Conservation (phyloP, 2,888 invertebrate genomes). For the Amphipoea lucens region DNA sequence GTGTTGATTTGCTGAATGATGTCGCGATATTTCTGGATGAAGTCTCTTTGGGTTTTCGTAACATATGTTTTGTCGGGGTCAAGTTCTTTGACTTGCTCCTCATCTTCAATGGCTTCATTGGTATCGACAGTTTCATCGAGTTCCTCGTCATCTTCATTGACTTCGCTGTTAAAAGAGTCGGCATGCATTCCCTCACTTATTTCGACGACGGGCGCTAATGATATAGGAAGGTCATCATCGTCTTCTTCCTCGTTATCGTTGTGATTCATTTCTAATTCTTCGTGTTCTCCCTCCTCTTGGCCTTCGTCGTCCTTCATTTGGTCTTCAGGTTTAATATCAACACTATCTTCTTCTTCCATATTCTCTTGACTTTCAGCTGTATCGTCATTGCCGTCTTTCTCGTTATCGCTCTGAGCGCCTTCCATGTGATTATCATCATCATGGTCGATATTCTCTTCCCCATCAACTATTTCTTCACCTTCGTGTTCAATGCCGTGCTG, state of each 20-base stretch:
- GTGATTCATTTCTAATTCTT: conserved; percentile 75
- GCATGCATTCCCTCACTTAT: conserved; percentile 87
- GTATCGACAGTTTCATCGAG: conserved; percentile 73
- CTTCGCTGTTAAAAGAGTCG: conserved; percentile 81
- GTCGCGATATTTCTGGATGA: conserved; percentile 85
- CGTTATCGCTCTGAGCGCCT: conserved; percentile 75
- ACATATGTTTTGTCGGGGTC: conserved; percentile 85
- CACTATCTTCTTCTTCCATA: conserved; percentile 72
- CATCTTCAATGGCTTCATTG: conserved; percentile 79
- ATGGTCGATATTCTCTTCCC: conserved; percentile 66
- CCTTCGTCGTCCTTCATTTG: conserved; percentile 69
- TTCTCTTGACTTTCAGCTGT: conserved; percentile 74
- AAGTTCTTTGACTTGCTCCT: conserved; percentile 73
- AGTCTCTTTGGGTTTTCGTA: conserved; percentile 86
- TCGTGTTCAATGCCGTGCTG: conserved; percentile 77
- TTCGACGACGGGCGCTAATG: conserved; percentile 83
- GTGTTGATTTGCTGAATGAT: conserved; percentile 88
- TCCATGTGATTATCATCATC: conserved; percentile 72
- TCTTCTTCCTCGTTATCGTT: conserved; percentile 80
- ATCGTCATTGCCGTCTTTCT: conserved; percentile 73
- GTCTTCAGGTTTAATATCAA: conserved; percentile 71
- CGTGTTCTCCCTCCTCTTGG: conserved; percentile 72
- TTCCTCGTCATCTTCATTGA: conserved; percentile 82
- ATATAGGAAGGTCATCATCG: conserved; percentile 82
- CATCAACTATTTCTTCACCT: conserved; percentile 70